Evolutionary conservation across 1,140 invertebrate genomes (phyloP).

Genomic region (Ceratina australensis): DNA sequence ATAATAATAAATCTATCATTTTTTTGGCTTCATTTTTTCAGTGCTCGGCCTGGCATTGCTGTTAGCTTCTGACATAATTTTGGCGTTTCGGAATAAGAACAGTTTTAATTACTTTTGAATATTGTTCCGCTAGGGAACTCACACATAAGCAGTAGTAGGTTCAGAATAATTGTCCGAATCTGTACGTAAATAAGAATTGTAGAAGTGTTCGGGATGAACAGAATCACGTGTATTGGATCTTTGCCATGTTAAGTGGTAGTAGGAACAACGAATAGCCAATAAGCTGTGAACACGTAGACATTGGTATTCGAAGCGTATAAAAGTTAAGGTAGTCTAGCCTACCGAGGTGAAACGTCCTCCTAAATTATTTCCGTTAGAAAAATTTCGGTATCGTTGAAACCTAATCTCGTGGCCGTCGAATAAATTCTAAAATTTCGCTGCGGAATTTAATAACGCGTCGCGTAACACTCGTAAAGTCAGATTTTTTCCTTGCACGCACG

Average conservation of each 20-base stretch:
- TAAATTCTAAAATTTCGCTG: constrained; percentile 46
- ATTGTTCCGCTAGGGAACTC: too few species aligned
- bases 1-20: too few species aligned
- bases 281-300: not conserved
- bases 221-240: too few species aligned
- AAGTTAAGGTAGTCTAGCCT: not conserved
- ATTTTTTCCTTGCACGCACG: not conserved
- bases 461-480: constrained; percentile 14
- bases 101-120: too few species aligned
- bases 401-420: constrained; percentile 14
- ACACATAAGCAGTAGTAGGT: too few species aligned
- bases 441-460: constrained; percentile 7
- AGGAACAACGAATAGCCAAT: not conserved
- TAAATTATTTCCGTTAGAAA: constrained; percentile 28
- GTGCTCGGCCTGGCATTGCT: too few species aligned
- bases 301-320: not conserved
- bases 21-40: too few species aligned
- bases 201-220: too few species aligned
- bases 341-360: constrained; percentile 5
- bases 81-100: too few species aligned
- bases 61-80: too few species aligned
- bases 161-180: too few species aligned
- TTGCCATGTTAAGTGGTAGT: not conserved
- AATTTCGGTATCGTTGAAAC: constrained; percentile 32
- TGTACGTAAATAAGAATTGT: too few species aligned